Evolutionary conservation across 2,113 vertebrate species (phyloP).

Genomic region (Gorsachius goisagi): DNA sequence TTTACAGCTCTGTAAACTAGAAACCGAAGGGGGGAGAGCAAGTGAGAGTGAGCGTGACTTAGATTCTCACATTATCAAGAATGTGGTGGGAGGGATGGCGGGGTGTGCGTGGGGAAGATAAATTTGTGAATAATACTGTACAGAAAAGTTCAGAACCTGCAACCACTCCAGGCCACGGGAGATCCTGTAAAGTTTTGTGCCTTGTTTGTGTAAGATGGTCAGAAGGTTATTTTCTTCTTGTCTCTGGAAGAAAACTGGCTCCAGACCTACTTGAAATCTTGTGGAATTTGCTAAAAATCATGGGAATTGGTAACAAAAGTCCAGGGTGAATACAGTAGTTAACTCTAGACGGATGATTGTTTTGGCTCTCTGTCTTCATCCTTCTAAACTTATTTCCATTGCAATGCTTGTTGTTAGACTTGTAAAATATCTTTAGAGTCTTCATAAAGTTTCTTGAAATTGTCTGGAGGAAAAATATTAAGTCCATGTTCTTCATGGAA

Average conservation of each 20-base stretch:
- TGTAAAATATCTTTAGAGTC: background rate
- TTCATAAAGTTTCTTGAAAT: background rate
- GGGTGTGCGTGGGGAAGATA: background rate
- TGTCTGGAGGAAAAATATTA: background rate
- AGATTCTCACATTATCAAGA: background rate
- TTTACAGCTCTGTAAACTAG: background rate
- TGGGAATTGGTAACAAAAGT: background rate
- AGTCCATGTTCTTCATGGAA: background rate
- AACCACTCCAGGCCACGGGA: background rate
- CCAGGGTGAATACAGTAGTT: background rate
- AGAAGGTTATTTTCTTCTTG: conserved; percentile 12
- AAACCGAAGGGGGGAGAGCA: background rate
- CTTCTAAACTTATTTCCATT: background rate
- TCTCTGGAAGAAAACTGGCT: background rate
- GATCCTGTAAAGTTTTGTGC: background rate
- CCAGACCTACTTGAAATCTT: background rate
- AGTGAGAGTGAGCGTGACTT: background rate
- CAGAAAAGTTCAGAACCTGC: background rate
- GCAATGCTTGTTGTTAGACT: background rate
- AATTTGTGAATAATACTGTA: background rate
- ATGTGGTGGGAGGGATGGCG: background rate
- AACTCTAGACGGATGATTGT: background rate
- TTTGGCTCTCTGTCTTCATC: background rate
- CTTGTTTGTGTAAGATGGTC: background rate
- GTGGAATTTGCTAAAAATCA: background rate